Conservation (phyloP, 92 coral and sea anemone genomes). For the Epizoanthus fatuus region DNA sequence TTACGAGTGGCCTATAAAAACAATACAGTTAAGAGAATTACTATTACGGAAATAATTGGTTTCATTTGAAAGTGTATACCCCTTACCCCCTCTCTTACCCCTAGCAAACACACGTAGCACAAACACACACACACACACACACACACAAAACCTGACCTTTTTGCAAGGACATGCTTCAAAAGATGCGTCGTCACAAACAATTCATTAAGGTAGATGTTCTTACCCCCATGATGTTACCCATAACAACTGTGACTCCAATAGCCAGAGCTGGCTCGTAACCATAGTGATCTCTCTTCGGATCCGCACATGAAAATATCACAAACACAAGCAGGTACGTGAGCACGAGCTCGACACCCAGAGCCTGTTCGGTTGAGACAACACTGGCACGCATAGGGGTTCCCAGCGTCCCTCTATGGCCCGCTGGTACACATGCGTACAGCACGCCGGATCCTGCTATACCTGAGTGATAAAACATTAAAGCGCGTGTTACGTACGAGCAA, state of each 20-base stretch:
- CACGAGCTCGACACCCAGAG: conserved; percentile 84
- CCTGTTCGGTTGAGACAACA: conserved; percentile 84
- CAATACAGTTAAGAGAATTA: too few relatives aligned
- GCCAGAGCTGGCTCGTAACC: conserved; percentile 91
- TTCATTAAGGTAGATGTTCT: not conserved
- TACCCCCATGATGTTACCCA: conserved; percentile 90
- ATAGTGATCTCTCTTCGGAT: conserved; percentile 80
- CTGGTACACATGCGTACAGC: conserved; percentile 84
- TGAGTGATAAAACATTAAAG: conserved; percentile 7
- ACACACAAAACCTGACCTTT: too few relatives aligned
- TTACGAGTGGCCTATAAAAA: too few relatives aligned
- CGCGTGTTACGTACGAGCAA: too few relatives aligned
- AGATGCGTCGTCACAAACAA: conserved; percentile 2
- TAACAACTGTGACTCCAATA: conserved; percentile 88
- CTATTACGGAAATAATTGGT: too few relatives aligned
- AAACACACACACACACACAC: not conserved
- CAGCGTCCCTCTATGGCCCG: conserved; percentile 78
- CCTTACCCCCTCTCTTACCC: too few relatives aligned
- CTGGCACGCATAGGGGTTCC: conserved; percentile 83
- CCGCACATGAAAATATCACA: conserved; percentile 88
- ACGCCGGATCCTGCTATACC: conserved; percentile 94
- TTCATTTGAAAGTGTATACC: too few relatives aligned
- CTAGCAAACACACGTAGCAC: not conserved
- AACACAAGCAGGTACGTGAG: conserved; percentile 87
- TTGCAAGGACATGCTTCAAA: too few relatives aligned